Evolutionary conservation across 2,888 invertebrate species (phyloP), one percentile per base, ranked within the genome.

Genomic region (Sympetrum striolatum): DNA sequence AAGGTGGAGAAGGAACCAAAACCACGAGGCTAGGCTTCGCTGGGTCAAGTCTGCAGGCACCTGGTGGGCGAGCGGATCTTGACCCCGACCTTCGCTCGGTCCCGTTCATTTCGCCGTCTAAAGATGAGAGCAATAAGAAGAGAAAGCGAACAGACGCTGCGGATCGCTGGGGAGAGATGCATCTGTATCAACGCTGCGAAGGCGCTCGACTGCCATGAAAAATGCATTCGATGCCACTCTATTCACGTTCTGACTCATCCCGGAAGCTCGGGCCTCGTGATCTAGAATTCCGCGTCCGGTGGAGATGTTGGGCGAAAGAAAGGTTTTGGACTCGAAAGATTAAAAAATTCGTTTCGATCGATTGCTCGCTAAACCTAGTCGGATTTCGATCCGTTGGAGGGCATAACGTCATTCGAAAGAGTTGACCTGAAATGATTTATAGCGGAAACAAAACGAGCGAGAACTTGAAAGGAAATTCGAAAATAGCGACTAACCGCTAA

Each of bases 31-130:
- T 39, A 48, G 25, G 81, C 60, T 86, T 39, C 37, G 35, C 37
- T 31, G 31, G 53, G 53, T 64, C 64, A 58, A 18, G 53, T 48
- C 25, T 39, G 10, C 86, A 86, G 37, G 12, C 31, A 53, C 48
- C 81, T 81, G 25, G 48, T 48, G 25, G n/a, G 31, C 81, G 35
- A 35, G 86, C 86, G 86, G 60, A 60, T 86, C 86, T 86, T 86
- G 86, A 86, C 86, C 86, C 86, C 86, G 86, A 86, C 86, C 86
- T 86, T 86, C 86, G 86, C 37, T 37, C 86, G 35, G 82, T 82
- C 82, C 82, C 82, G 82, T 58, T 82, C 31, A 8, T 22, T 60
- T 53, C 58, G 22, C 81, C 48, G 48, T 31, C 82, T 31, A 53
- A 14, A n/a, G 53, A 15, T 35, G 81, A 35, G 81, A 48, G 48